Evolutionary conservation across 1,140 invertebrate genomes (phyloP).

Genomic region (Drosophila tsacasi): DNA sequence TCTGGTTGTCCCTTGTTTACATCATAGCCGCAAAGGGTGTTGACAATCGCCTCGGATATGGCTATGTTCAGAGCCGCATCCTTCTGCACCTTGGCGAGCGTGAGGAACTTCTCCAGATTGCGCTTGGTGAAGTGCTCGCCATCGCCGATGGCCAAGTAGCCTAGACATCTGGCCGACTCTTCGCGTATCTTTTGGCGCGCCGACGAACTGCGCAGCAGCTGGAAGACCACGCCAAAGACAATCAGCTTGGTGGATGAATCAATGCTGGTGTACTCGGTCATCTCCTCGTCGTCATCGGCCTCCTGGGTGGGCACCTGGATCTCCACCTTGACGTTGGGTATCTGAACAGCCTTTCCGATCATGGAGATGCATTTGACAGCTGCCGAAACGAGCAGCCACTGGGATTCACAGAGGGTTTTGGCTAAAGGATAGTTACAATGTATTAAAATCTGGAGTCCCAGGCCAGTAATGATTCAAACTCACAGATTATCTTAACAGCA

Average conservation of each 20-base stretch:
- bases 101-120: conserved; percentile 78
- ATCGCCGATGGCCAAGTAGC: conserved; percentile 82
- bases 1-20: conserved; percentile 86
- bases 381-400: conserved; percentile 79
- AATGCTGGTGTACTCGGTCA: conserved; percentile 69
- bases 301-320: conserved; percentile 60
- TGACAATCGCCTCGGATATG: conserved; percentile 81
- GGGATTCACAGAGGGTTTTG: conserved; percentile 76
- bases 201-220: conserved; percentile 71
- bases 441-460: neutral
- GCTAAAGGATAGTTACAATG: conserved; percentile 27
- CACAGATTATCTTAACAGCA: conserved; percentile 71
- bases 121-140: conserved; percentile 77
- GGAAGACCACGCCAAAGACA: conserved; percentile 75
- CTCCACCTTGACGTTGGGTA: conserved; percentile 79
- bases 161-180: conserved; percentile 80
- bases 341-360: conserved; percentile 77
- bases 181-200: conserved; percentile 77
- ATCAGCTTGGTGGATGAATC: conserved; percentile 71
- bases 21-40: conserved; percentile 85
- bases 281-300: conserved; percentile 66
- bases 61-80: conserved; percentile 84
- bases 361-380: conserved; percentile 83
- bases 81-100: conserved; percentile 75
- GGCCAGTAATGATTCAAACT: neutral